Base-by-base conservation (phyloP, 2,888 invertebrate genomes). In the Hanleya hanleyi region DNA sequence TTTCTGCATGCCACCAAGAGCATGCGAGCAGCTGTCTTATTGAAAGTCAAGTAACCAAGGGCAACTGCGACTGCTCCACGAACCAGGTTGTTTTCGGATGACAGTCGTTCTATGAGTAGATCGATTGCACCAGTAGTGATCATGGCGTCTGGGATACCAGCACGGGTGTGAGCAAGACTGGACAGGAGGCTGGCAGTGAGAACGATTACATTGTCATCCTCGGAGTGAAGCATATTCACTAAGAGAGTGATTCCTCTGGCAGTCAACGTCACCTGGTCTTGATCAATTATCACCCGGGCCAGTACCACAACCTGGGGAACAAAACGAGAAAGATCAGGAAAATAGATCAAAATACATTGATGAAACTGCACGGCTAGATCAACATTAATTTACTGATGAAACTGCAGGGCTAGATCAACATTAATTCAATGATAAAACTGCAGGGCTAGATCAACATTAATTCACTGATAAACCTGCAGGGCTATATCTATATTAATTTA, bases 81-180 rank as follows among this genome's bases (percentile, higher is more conserved):
- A 18, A 84, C 84, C 77, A 87, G 86, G 35, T 87, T 87, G 73
- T 88, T 88, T 4, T 70, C 70, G 0, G 88, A 87, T 61, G 77
- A 62, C 18, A 90, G 81, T 36, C 82, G 81, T 1, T 82, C 79
- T 26, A 89, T 81, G 1, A 90, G 83, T 35, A 85, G 77, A 49
- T 89, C 87, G 12, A 90, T 83, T 22, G 87, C 87, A 6, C 90
- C 90, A 0, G 86, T 81, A 22, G 90, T 89, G 22, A 90, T 80
- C 87, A 91, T 90, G 72, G 90, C 90, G 77, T 91, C 91, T 6
- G 90, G 85, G 50, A 91, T 89, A 6, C 91, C 91, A 22, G 91
- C 89, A 6, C 90, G 78, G 0, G 90, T 90, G 79, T 90, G 90
- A 4, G 89, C 87, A 35, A 91, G 80, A 77, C 89, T 90, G 12